These are phyloP conservation scores for Chelonia mydas DNA, from an alignment of 2,797 vertebrate genomes.

Conservation along the genomic window DNA sequence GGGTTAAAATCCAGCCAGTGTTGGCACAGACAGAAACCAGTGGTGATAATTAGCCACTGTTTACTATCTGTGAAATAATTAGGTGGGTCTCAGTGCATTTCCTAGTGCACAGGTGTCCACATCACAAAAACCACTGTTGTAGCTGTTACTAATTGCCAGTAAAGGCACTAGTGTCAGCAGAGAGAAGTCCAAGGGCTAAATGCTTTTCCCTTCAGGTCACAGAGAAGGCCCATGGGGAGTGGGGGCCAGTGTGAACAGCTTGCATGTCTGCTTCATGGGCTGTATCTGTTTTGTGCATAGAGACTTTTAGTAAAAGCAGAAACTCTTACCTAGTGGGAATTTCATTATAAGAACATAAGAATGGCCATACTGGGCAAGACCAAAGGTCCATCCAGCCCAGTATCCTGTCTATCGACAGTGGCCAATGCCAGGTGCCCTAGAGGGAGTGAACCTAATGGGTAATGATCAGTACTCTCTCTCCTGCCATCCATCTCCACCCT, in stretches of 20 bases:
- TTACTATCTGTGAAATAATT: background rate
- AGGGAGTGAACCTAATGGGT: too few species aligned
- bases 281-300: rapidly evolving
- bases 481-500: too few species aligned
- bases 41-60: background rate
- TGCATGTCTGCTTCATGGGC: background rate
- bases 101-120: background rate
- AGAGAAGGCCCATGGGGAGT: background rate
- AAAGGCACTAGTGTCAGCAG: background rate
- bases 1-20: background rate
- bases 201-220: background rate
- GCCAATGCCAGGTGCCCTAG: too few species aligned
- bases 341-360: background rate
- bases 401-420: too few species aligned
- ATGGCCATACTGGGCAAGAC: too few species aligned
- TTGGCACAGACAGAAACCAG: background rate
- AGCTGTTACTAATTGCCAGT: background rate
- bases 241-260: background rate
- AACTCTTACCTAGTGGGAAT: background rate
- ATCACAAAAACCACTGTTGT: background rate
- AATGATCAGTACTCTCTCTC: too few species aligned
- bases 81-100: background rate
- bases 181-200: background rate
- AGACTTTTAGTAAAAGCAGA: background rate
- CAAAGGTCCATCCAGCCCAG: too few species aligned